A percentile compares a stretch with the other conserved stretches of the same genome.
These are phyloP conservation scores for Sinella curviseta DNA, from an alignment of 1,140 invertebrate genomes.

Conservation along the genomic window DNA sequence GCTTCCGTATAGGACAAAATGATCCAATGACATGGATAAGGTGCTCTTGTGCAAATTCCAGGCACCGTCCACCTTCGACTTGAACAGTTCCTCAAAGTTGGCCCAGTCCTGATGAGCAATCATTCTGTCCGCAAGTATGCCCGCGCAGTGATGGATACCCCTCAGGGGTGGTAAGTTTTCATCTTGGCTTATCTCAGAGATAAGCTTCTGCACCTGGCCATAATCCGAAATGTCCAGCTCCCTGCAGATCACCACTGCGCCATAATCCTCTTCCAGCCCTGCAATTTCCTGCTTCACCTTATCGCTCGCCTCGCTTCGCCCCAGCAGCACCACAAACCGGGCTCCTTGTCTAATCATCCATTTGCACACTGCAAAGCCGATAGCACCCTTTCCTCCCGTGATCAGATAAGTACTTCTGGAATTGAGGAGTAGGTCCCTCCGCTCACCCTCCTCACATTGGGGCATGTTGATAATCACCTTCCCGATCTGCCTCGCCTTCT, in stretches of 20 bases:
- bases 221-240: background rate
- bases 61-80: constrained; percentile 25
- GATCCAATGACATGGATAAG: background rate
- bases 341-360: background rate
- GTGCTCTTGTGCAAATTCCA: background rate
- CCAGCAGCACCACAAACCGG: background rate
- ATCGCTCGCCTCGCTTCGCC: background rate
- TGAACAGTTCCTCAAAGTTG: background rate
- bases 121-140: background rate
- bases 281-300: background rate
- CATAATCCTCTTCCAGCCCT: background rate
- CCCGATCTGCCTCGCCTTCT: no score
- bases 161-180: background rate
- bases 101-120: background rate
- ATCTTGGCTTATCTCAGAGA: background rate
- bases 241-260: background rate
- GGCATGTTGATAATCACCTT: background rate
- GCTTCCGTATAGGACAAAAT: background rate
- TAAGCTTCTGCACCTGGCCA: background rate
- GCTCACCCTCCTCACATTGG: background rate
- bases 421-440: background rate
- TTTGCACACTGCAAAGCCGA: no score
- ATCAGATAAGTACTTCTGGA: background rate
- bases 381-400: background rate
- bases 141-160: constrained; percentile 29